These are phyloP conservation scores for Tetropium fuscum DNA, from an alignment of 2,888 invertebrate species.

Conservation along the genomic window DNA sequence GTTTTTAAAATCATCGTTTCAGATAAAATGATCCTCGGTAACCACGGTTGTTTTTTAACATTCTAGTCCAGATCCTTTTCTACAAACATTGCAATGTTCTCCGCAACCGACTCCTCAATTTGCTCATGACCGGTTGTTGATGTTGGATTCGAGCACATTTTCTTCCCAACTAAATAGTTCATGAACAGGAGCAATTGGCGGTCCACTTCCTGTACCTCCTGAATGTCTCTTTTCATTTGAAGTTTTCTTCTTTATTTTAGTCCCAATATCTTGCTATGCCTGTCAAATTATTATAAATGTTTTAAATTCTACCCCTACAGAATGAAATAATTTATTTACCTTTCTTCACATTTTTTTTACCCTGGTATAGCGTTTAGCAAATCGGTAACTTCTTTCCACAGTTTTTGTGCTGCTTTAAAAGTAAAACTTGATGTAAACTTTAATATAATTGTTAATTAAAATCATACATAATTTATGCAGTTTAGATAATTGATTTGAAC, in stretches of 20 bases:
- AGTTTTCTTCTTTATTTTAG: conserved; percentile 2
- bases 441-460: too few species aligned
- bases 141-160: conserved; percentile 1
- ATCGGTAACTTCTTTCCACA: background rate
- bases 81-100: background rate
- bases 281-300: background rate
- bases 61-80: conserved; percentile 1
- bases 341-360: too few species aligned
- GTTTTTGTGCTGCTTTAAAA: too few species aligned
- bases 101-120: conserved; percentile 1
- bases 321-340: too few species aligned
- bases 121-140: background rate
- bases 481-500: too few species aligned
- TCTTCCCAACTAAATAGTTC: too few species aligned
- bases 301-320: too few species aligned
- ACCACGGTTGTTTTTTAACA: background rate
- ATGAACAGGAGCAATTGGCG: too few species aligned
- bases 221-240: conserved; percentile 2
- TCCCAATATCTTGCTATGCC: background rate
- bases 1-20: too few species aligned
- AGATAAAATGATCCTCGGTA: background rate
- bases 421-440: too few species aligned
- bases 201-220: too few species aligned
- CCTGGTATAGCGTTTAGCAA: conserved; percentile 3
- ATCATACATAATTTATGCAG: too few species aligned